Base-by-base conservation (phyloP, 23 tunicate genomes). In the Phallusia fumigata region DNA sequence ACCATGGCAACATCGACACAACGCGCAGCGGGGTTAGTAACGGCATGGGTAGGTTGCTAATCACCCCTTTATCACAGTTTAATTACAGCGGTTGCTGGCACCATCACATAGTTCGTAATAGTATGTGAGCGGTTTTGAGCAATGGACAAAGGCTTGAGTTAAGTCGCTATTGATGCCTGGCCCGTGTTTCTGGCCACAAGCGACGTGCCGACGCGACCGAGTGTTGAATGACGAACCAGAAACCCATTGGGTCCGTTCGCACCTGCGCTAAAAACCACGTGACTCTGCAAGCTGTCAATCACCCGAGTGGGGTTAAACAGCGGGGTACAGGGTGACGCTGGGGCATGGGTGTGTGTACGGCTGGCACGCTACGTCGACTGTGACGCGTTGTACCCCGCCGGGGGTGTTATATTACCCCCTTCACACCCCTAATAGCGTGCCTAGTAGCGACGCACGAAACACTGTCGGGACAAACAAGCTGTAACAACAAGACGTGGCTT, bases 331-430 rank as follows among this genome's bases (percentile, higher is more conserved):
- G 26, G 26, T 22, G 28, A 58, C 28, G 69, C 69, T 58, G 26
- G 69, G 69, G 69, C 28, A 58, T 22, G 69, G 69, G 26, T 22
- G 69, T 24, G 69, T 24, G 69, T 58, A 58, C 77, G 77, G 77
- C 22, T 18, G 44, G 35, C 45, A 74, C 34, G 77, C 77, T 74
- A 74, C 44, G 40, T 74, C 13, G 35, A 74, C 35, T 74, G 77
- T 74, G 77, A 74, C 77, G 77, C 45, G 77, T 10, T 30, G 40
- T 18, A 19, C 40, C 77, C 77, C 44, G 77, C 45, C 35, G 77
- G 34, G 34, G 69, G 69, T 58, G 69, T 58, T 24, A 58, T 1
- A 58, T 58, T 58, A 21, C 69, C 26, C 69, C 69, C 69, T 58
- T 58, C 28, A 24, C 69, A 58, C 69, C 69, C 69, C 69, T 58